These are phyloP conservation scores for Sitobion miscanthi DNA, from an alignment of 1,140 invertebrate species.

Conservation along the genomic window DNA sequence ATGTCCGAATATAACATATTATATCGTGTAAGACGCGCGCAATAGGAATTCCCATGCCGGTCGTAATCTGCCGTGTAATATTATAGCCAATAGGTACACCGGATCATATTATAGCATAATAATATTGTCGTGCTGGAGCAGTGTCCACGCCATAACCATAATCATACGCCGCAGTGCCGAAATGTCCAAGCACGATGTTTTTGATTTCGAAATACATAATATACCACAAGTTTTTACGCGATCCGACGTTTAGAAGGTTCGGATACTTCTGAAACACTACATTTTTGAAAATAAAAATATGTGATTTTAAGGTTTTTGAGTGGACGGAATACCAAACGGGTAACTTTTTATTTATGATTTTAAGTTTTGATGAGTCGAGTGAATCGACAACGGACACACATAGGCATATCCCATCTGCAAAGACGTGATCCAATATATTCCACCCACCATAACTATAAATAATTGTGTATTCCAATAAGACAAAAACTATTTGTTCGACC, in stretches of 20 bases:
- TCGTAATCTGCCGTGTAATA: background rate
- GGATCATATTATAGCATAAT: background rate
- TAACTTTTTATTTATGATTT: background rate
- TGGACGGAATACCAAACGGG: no score
- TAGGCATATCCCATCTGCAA: no score
- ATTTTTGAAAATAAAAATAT: background rate
- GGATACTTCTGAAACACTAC: background rate
- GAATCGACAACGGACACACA: background rate
- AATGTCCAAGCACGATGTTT: background rate
- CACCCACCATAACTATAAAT: background rate
- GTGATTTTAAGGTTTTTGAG: background rate
- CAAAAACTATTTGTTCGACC: background rate
- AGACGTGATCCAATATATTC: no score
- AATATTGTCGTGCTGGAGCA: background rate
- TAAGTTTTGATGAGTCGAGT: background rate
- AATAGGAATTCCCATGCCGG: background rate
- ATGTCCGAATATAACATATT: background rate
- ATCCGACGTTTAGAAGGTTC: background rate
- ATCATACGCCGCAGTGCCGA: background rate
- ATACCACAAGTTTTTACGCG: background rate
- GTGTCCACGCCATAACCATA: background rate
- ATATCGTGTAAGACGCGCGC: background rate
- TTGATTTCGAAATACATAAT: background rate
- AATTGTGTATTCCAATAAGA: background rate
- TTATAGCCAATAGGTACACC: background rate